These are phyloP conservation scores for Diachasmimorpha longicaudata DNA, from an alignment of 1,140 invertebrate species.

Conservation along the genomic window DNA sequence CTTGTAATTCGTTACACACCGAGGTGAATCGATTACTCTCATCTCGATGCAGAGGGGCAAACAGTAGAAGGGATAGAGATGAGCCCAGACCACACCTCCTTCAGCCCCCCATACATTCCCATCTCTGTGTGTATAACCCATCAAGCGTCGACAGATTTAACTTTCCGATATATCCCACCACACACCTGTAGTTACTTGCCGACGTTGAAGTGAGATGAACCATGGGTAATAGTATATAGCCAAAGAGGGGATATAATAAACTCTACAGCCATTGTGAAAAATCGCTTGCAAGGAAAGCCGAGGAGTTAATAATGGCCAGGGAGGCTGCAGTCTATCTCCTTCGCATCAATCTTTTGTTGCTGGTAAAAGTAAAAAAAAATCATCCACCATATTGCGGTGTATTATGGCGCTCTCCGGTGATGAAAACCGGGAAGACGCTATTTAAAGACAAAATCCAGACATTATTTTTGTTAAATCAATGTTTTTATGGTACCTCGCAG, in stretches of 20 bases:
- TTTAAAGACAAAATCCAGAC: no score
- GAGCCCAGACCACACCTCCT: not conserved
- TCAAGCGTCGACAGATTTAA: constrained; percentile 42
- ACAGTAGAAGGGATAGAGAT: not conserved
- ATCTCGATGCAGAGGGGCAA: constrained; percentile 11
- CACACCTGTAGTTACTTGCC: constrained; percentile 60
- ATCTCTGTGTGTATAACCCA: not conserved
- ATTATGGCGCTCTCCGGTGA: no score
- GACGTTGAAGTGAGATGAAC: constrained; percentile 47
- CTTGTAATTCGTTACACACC: not conserved
- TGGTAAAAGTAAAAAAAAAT: not conserved
- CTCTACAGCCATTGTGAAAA: not conserved
- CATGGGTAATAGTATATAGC: constrained; percentile 46
- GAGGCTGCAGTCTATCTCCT: not conserved
- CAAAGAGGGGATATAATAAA: constrained; percentile 27
- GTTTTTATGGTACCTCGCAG: no score
- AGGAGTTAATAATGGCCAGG: not conserved
- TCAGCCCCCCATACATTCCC: not conserved
- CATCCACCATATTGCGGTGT: not conserved
- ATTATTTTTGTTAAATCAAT: no score
- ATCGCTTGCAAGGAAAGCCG: constrained; percentile 32
- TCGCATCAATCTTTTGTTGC: not conserved
- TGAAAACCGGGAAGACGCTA: no score
- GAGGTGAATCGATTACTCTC: constrained; percentile 17
- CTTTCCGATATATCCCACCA: constrained; percentile 54